phyloP scores from a whole-genome alignment of 2,113 vertebrate species.

The Dendropsophus ebraccatus region DNA sequence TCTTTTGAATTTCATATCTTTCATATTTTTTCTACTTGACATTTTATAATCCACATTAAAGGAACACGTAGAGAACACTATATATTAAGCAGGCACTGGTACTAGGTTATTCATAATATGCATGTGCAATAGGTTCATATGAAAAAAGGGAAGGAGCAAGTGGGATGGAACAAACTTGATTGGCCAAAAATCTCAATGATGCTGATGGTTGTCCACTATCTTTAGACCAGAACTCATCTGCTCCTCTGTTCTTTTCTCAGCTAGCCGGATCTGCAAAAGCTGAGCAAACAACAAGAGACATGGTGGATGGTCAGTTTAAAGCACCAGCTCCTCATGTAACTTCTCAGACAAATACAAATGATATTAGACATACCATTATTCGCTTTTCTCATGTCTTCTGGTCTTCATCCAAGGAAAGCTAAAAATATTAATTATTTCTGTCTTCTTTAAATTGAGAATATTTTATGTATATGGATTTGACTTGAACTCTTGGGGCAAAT shows the following conservation, averaged over 20 bases:
- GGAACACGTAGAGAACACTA: neutral
- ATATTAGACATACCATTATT: constrained; percentile 16
- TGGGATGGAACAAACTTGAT: constrained; percentile 25
- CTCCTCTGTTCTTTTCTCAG: constrained; percentile 42
- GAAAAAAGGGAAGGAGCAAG: too few relatives aligned
- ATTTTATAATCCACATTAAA: neutral
- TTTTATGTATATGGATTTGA: neutral
- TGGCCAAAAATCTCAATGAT: constrained; percentile 34
- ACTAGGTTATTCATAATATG: neutral
- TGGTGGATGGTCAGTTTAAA: constrained; percentile 13
- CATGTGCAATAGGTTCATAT: neutral
- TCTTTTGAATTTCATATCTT: neutral
- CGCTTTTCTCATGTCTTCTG: neutral
- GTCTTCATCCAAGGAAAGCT: constrained; percentile 19
- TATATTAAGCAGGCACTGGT: neutral
- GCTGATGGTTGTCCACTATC: constrained; percentile 35
- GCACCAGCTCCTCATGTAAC: constrained; percentile 26
- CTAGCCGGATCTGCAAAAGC: constrained; percentile 30
- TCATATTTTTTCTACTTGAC: neutral
- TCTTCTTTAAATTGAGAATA: neutral
- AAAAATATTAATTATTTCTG: neutral
- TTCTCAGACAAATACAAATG: constrained; percentile 9
- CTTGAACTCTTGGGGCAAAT: neutral
- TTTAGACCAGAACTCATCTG: constrained; percentile 29
- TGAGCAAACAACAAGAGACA: constrained; percentile 42